phyloP scores from a whole-genome alignment of 37 sponge, comb jelly and placozoan species.

The Chondrilla cf. caribensis region DNA sequence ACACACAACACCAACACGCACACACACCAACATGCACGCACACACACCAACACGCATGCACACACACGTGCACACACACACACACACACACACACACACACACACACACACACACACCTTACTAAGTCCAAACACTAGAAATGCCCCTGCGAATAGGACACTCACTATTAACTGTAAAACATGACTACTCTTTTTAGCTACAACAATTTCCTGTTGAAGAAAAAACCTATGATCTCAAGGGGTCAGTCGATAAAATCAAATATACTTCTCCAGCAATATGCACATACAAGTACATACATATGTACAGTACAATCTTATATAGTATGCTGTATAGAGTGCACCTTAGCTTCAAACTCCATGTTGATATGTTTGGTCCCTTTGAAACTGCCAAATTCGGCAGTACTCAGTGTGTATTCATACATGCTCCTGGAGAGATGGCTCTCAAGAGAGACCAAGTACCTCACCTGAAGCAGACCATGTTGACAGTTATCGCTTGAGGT shows the following conservation, averaged over 20 bases:
- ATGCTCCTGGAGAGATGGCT: not conserved
- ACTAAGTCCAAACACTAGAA: not conserved
- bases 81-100: slow-evolving; percentile 44
- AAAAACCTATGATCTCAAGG: too few relatives aligned
- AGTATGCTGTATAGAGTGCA: too few relatives aligned
- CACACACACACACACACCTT: slow-evolving; percentile 34
- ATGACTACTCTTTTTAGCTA: too few relatives aligned
- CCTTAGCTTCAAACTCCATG: not conserved
- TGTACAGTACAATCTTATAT: too few relatives aligned
- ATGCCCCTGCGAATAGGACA: not conserved
- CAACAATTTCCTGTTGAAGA: too few relatives aligned
- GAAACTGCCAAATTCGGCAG: not conserved
- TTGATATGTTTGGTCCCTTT: slow-evolving; percentile 6
- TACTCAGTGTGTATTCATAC: not conserved
- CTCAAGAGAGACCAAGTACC: not conserved
- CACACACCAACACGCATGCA: slow-evolving; percentile 36
- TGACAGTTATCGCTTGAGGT: not conserved
- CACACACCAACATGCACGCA: slow-evolving; percentile 19
- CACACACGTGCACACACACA: slow-evolving; percentile 25
- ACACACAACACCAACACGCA: not conserved
- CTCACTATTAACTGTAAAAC: too few relatives aligned
- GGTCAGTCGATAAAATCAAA: too few relatives aligned
- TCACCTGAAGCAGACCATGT: not conserved
- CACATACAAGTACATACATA: too few relatives aligned
- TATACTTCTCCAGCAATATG: too few relatives aligned